phyloP scores from a whole-genome alignment of 2,113 vertebrate genomes.

The Glareola pratincola region DNA sequence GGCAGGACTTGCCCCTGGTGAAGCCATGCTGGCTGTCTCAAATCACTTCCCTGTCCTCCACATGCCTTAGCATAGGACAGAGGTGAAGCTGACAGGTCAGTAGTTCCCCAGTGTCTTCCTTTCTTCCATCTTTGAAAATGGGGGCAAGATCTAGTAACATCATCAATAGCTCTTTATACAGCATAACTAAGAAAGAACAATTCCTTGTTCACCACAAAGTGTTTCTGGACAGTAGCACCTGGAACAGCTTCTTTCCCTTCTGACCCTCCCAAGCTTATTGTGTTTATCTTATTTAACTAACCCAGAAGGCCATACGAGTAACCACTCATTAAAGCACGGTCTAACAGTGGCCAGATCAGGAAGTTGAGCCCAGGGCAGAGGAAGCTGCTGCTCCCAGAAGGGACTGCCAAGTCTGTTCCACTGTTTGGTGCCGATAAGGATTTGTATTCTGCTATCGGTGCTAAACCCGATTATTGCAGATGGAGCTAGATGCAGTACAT shows the following conservation, averaged over 20 bases:
- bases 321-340: neutral
- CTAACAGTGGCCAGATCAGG: neutral
- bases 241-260: neutral
- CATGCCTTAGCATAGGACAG: neutral
- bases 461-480: neutral
- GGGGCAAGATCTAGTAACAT: neutral
- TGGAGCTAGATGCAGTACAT: neutral
- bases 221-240: neutral
- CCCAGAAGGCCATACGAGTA: neutral
- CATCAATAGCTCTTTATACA: neutral
- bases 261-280: neutral
- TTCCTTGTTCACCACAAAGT: neutral
- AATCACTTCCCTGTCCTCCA: neutral
- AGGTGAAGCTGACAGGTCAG: neutral
- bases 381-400: neutral
- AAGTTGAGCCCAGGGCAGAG: neutral
- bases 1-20: neutral
- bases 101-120: neutral
- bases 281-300: neutral
- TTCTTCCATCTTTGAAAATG: neutral
- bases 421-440: neutral
- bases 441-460: neutral
- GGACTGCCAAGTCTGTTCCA: neutral
- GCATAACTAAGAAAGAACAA: neutral
- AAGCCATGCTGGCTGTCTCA: neutral